phyloP scores from a whole-genome alignment of 2,888 invertebrate genomes.

The Cristatella mucedo region DNA sequence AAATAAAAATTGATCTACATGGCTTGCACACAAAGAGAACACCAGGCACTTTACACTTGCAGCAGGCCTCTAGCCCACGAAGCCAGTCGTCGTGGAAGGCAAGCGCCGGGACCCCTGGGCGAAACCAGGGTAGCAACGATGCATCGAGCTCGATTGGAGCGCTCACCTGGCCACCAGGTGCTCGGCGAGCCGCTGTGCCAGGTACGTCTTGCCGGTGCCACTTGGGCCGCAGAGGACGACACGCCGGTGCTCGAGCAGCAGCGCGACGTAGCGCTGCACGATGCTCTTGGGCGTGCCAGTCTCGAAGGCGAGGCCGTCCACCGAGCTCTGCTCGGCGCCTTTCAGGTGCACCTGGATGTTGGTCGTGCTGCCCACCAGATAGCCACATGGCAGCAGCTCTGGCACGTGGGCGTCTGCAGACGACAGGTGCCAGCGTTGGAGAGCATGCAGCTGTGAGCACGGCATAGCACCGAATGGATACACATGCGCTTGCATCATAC shows the following conservation, averaged over 20 bases:
- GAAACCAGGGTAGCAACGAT: too few species aligned
- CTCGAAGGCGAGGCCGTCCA: constrained; percentile 84
- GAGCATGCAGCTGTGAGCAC: too few species aligned
- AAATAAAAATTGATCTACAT: not conserved
- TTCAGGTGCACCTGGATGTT: constrained; percentile 43
- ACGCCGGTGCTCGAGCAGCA: constrained; percentile 75
- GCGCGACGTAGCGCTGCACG: constrained; percentile 74
- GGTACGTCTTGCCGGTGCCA: constrained; percentile 88
- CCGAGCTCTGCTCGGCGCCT: constrained; percentile 61
- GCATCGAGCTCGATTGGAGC: too few species aligned
- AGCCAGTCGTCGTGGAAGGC: too few species aligned
- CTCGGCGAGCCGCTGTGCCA: constrained; percentile 83
- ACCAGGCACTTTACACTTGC: too few species aligned
- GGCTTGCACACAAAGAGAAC: not conserved
- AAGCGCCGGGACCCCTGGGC: too few species aligned
- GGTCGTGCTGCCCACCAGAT: constrained; percentile 54
- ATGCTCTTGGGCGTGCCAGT: constrained; percentile 89
- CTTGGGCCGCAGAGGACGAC: constrained; percentile 89
- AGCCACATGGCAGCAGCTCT: constrained; percentile 79
- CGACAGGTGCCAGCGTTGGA: too few species aligned
- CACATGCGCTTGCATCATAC: too few species aligned
- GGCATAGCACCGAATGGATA: too few species aligned
- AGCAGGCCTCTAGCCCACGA: not conserved
- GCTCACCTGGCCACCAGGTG: constrained; percentile 52
- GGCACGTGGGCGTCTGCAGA: constrained; percentile 46